These are phyloP conservation scores for Pygoscelis antarcticus DNA, from an alignment of 2,113 vertebrate species.

Conservation along the genomic window DNA sequence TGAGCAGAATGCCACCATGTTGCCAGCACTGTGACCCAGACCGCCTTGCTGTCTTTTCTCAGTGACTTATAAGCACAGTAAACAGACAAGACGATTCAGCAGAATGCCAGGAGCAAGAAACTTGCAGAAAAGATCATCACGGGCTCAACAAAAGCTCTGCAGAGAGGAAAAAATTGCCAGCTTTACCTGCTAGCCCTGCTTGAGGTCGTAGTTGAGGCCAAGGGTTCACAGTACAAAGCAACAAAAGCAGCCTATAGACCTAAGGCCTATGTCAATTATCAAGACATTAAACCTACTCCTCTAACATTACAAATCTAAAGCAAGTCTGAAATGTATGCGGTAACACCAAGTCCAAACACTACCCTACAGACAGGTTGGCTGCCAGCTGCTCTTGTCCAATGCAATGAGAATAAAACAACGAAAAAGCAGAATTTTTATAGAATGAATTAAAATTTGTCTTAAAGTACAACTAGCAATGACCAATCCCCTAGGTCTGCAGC, in stretches of 20 bases:
- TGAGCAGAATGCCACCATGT: neutral
- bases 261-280: neutral
- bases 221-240: neutral
- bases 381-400: neutral
- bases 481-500: neutral
- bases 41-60: neutral
- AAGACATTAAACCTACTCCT: neutral
- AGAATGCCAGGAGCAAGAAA: neutral
- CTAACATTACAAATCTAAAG: neutral
- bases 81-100: neutral
- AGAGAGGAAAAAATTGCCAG: neutral
- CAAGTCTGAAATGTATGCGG: neutral
- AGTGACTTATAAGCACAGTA: neutral
- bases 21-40: neutral
- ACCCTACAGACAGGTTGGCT: neutral
- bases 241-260: neutral
- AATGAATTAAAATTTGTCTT: neutral
- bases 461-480: neutral
- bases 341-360: neutral
- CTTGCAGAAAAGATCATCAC: neutral
- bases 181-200: neutral
- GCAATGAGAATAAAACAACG: neutral
- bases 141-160: neutral
- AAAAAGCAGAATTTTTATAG: neutral
- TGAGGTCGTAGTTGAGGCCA: neutral